Percentiles rank a stretch among this genome's conserved stretches.
Conservation (phyloP, 2,113 vertebrate genomes). For the Megaptera novaeangliae region DNA sequence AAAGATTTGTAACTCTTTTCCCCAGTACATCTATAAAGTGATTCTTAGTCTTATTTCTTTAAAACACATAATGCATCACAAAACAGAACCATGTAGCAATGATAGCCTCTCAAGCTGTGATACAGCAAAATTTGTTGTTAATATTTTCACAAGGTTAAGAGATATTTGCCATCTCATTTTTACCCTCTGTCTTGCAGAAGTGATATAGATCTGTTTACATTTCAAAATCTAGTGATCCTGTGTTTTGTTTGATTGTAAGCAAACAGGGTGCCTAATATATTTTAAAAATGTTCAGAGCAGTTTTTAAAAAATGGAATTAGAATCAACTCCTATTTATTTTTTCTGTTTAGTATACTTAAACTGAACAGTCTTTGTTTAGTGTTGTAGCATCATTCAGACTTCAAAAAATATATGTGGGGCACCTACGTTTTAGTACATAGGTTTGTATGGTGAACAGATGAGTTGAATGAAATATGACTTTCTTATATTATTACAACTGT, state of each 20-base stretch:
- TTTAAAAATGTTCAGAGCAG: background rate
- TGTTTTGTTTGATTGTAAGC: conserved; percentile 4
- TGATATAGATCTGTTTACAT: background rate
- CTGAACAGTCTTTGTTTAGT: conserved; percentile 7
- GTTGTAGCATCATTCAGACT: background rate
- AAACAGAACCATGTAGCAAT: conserved; percentile 33
- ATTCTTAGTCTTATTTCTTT: conserved; percentile 37
- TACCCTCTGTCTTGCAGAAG: background rate
- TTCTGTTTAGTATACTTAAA: background rate
- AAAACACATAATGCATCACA: conserved; percentile 9
- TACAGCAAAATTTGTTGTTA: background rate
- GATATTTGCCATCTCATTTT: conserved; percentile 16
- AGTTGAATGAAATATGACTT: background rate
- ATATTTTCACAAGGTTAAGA: conserved; percentile 1
- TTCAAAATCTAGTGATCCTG: background rate
- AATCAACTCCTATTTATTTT: background rate
- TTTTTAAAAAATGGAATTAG: background rate
- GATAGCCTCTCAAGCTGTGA: background rate
- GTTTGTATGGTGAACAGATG: background rate
- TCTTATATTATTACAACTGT: background rate
- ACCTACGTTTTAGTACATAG: background rate
- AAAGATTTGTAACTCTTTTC: conserved; percentile 48
- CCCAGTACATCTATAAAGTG: background rate
- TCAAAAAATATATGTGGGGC: background rate
- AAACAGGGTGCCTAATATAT: background rate